These are phyloP conservation scores for Microctenopoma steveboyesi DNA, from an alignment of 2,797 vertebrate species.

Conservation along the genomic window DNA sequence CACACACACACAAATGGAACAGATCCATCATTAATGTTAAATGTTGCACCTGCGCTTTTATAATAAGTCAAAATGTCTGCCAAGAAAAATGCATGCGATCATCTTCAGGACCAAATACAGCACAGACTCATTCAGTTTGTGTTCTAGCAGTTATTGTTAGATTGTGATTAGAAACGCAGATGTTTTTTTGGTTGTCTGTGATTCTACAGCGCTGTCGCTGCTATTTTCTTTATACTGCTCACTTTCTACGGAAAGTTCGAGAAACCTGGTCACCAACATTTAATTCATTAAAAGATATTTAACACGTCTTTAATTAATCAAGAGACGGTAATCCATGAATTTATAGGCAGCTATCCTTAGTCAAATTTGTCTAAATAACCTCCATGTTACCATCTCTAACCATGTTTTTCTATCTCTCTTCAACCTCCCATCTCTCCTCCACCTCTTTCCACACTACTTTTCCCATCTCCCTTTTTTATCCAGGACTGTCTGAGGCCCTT, in stretches of 20 bases:
- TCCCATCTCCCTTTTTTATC: background rate
- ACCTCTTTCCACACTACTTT: background rate
- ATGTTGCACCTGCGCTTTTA: constrained; percentile 52
- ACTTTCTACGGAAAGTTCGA: background rate
- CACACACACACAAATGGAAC: constrained; percentile 24
- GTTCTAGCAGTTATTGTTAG: background rate
- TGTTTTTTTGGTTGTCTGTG: background rate
- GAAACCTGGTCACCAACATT: background rate
- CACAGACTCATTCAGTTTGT: background rate
- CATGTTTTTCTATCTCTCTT: background rate
- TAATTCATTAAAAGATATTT: too few species aligned
- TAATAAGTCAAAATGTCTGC: constrained; percentile 36
- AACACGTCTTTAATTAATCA: too few species aligned
- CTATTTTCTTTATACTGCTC: background rate
- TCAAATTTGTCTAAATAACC: background rate
- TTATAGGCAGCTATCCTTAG: background rate
- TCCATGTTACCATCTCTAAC: background rate
- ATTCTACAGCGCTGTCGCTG: constrained; percentile 6
- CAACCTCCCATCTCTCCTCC: background rate
- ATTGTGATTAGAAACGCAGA: constrained; percentile 9
- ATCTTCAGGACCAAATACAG: constrained; percentile 7
- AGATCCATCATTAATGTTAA: constrained; percentile 21
- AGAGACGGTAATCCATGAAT: background rate
- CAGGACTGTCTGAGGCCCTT: constrained; percentile 91
- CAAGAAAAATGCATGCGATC: constrained; percentile 37